Evolutionary conservation across 1,140 invertebrate species (phyloP).

Genomic region (Brachionus asplanchnoidis): DNA sequence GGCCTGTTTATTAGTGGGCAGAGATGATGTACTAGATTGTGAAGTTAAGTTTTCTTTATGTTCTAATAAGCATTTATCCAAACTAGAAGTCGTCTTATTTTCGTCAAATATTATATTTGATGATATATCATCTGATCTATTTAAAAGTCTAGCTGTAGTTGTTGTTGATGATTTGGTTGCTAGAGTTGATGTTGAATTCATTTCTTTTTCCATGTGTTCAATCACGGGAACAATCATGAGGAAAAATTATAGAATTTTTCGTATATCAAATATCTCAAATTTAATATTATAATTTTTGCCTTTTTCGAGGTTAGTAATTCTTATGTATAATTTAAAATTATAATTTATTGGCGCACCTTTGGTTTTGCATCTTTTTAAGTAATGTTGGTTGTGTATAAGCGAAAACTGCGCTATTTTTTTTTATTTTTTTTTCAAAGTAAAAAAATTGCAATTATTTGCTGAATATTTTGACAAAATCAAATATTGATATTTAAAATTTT

Average conservation of each 20-base stretch:
- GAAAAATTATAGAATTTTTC: constrained; percentile 38
- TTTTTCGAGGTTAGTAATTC: constrained; percentile 21
- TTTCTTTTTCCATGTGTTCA: constrained; percentile 36
- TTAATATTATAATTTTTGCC: constrained; percentile 18
- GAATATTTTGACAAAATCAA: no score
- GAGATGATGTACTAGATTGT: background rate
- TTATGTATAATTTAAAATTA: background rate
- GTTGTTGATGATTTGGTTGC: background rate
- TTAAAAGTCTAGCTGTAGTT: background rate
- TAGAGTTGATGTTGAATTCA: background rate
- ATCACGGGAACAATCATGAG: constrained; percentile 39
- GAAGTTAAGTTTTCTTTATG: constrained; percentile 12
- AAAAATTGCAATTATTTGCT: no score
- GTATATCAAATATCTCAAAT: background rate
- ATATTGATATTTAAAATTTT: no score
- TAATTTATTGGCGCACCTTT: constrained; percentile 11
- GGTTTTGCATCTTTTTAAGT: background rate
- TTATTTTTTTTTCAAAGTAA: background rate
- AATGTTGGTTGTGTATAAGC: background rate
- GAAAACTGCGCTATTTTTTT: background rate
- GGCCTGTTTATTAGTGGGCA: background rate
- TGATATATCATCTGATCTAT: constrained; percentile 23
- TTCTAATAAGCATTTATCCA: background rate
- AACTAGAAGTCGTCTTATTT: background rate
- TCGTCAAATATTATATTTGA: background rate